Conservation (phyloP, 1,140 invertebrate species). For the Aphidius ervi region DNA sequence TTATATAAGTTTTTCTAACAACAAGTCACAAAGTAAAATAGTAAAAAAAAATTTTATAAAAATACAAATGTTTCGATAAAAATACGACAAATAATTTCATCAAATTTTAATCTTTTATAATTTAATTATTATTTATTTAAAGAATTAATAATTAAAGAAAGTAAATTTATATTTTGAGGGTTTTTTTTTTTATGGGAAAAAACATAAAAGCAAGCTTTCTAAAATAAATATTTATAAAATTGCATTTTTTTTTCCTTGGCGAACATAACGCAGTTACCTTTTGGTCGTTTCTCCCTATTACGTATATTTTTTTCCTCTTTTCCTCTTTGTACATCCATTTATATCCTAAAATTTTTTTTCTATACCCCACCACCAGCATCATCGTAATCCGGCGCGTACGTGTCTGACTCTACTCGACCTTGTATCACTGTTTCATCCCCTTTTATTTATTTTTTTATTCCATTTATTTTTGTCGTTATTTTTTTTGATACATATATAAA, state of each 20-base stretch:
- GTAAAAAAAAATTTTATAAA: too few species aligned
- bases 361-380: conserved; percentile 1
- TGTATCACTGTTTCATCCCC: conserved; percentile 28
- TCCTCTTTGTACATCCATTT: background rate
- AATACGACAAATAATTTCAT: too few species aligned
- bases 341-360: conserved; percentile 14
- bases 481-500: too few species aligned
- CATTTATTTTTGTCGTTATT: background rate
- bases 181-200: too few species aligned
- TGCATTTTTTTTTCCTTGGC: conserved; percentile 14
- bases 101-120: too few species aligned
- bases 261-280: conserved; percentile 19
- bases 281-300: background rate
- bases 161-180: too few species aligned
- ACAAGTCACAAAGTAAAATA: background rate
- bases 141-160: too few species aligned
- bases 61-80: too few species aligned
- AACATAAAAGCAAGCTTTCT: too few species aligned
- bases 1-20: background rate
- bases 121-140: too few species aligned
- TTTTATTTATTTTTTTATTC: background rate
- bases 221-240: background rate
- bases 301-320: background rate
- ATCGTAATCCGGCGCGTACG: conserved; percentile 29
- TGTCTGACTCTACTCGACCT: conserved; percentile 31